Conservation (phyloP, 2,888 invertebrate genomes). For the Thecocarcelia acutangulata region DNA sequence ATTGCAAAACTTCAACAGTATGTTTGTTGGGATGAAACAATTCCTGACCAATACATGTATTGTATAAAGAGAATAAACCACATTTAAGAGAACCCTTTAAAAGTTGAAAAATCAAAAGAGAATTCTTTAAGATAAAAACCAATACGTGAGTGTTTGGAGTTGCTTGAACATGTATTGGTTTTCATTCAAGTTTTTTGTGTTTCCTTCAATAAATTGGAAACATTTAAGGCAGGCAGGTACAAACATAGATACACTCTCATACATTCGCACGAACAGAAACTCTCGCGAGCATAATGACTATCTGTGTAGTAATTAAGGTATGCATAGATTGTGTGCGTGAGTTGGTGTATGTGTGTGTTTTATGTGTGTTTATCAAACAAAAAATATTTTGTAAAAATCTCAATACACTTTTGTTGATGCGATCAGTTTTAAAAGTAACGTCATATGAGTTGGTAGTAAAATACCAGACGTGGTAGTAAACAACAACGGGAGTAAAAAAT, state of each 20-base stretch:
- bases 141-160: constrained; percentile 29
- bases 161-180: constrained; percentile 71
- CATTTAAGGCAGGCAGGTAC: not conserved
- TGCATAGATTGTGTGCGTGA: constrained; percentile 29
- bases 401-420: constrained; percentile 76
- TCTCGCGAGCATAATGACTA: constrained; percentile 41
- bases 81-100: constrained; percentile 22
- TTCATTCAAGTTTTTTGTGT: constrained; percentile 76
- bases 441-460: constrained; percentile 72
- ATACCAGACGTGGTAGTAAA: constrained; percentile 51
- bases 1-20: too few relatives aligned
- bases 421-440: constrained; percentile 81
- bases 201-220: constrained; percentile 28
- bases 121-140: constrained; percentile 40
- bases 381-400: constrained; percentile 65
- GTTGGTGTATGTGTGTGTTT: too few relatives aligned
- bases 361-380: constrained; percentile 35
- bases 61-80: constrained; percentile 22
- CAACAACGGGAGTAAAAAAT: constrained; percentile 28
- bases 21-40: constrained; percentile 3
- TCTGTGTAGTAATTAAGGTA: constrained; percentile 29
- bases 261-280: constrained; percentile 7
- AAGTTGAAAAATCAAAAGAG: constrained; percentile 33
- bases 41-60: constrained; percentile 7
- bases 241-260: constrained; percentile 10